A percentile compares a stretch with the other conserved stretches of the same genome.
phyloP scores from a whole-genome alignment of 1,140 invertebrate genomes.

The Ooceraea biroi region DNA sequence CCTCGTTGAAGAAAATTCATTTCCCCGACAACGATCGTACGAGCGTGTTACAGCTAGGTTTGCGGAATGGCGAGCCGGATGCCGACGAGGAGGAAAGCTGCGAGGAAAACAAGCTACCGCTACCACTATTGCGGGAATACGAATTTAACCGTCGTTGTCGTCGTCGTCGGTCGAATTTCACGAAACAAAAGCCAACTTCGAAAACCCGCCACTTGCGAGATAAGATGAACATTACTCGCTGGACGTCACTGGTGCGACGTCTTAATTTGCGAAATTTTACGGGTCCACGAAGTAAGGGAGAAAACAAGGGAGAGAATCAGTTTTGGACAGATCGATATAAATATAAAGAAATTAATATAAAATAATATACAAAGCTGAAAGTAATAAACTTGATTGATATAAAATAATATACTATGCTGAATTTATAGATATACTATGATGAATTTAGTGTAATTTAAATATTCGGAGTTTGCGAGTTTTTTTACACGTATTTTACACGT shows the following conservation, averaged over 20 bases:
- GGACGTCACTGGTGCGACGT: neutral
- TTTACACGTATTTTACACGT: no score
- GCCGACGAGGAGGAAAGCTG: constrained; percentile 21
- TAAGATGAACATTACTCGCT: constrained; percentile 5
- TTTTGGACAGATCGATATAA: neutral
- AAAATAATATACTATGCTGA: no score
- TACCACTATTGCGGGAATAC: constrained; percentile 49
- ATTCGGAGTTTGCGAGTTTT: no score
- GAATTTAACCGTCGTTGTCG: constrained; percentile 49
- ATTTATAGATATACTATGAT: no score
- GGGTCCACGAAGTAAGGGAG: neutral
- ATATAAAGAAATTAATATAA: neutral
- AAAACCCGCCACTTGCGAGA: constrained; percentile 9
- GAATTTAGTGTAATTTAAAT: no score
- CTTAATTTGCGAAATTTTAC: constrained; percentile 8
- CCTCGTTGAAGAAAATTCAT: constrained; percentile 61
- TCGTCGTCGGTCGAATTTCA: constrained; percentile 41
- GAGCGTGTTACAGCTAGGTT: constrained; percentile 45
- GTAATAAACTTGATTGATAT: no score
- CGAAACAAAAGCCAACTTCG: constrained; percentile 39
- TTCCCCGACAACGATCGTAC: constrained; percentile 63
- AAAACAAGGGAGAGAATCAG: neutral
- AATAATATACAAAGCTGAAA: no score
- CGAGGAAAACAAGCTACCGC: constrained; percentile 48
- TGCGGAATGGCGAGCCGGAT: constrained; percentile 36